Evolutionary conservation across 2,113 vertebrate genomes (phyloP), one percentile per base, ranked within the genome.

Genomic region (Morone saxatilis): DNA sequence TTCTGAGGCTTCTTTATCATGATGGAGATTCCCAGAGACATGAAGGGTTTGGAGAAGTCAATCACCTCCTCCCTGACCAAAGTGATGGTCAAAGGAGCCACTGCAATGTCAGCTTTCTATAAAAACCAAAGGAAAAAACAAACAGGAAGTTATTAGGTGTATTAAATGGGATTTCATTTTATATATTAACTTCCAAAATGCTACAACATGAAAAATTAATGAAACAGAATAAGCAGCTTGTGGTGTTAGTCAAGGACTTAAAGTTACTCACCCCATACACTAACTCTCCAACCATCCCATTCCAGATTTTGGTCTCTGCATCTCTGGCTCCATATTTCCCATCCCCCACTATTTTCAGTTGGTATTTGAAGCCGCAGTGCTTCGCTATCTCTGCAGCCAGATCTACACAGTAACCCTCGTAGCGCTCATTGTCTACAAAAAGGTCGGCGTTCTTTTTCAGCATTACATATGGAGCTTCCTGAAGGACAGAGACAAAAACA

Each of bases 1-100:
- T 99, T 99, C 96, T 99, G 98, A 85, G 98, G 98, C 92, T 99
- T 99, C 96, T 99, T 99, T 94, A 99, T 99, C 98, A 99, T 99
- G 94, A 99, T 99, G 76, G 98, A 99, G 94, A 99, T 99, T 80
- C 98, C 98, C 92, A 99, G 96, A 83, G 98, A 99, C 98, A 99
- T 99, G 94, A 99, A 99, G 47, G 98, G 98, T 92, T 99, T 99
- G 81, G 98, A 99, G 94, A 99, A 99, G 96, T 99, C 98, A 74
- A 99, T 99, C 95, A 99, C 98, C 89, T 99, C 98, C 95, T 99
- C 98, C 96, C 98, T 96, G 87, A 99, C 98, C 92, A 99, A 89
- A 56, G 98, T 99, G 90, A 99, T 99, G 87, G 98, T 99, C 94
- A 99, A 86, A 51, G 98, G 98, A 88, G 98, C 98, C 1, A 99